Percentiles rank a stretch among this genome's conserved stretches.
phyloP scores from a whole-genome alignment of 2,113 vertebrate species.

The Mellivora capensis region DNA sequence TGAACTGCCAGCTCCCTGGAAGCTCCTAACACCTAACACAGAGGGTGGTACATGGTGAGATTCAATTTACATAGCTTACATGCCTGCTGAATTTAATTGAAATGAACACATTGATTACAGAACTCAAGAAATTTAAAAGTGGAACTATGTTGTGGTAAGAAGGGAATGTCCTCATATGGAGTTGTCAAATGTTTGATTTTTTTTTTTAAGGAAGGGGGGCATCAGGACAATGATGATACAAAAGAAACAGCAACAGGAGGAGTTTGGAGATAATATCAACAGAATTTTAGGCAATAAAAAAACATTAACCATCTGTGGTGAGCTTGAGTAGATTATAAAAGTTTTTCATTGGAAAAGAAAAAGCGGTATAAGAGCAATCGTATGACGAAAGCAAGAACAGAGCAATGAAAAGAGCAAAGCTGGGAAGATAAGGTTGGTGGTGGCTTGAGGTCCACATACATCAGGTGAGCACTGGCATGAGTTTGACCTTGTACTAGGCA shows the following conservation, averaged over 20 bases:
- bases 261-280: not conserved
- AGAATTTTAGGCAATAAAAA: not conserved
- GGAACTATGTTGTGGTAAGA: not conserved
- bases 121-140: not conserved
- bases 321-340: not conserved
- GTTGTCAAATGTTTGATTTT: not conserved
- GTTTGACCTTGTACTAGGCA: not conserved
- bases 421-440: not conserved
- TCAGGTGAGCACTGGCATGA: not conserved
- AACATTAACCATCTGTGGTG: not conserved
- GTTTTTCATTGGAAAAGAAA: not conserved
- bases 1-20: not conserved
- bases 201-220: not conserved
- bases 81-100: not conserved
- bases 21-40: not conserved
- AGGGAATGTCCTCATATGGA: not conserved
- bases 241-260: not conserved
- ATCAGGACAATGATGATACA: not conserved
- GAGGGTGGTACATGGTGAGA: not conserved
- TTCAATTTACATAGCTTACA: not conserved
- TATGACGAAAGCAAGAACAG: not conserved
- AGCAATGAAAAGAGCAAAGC: not conserved
- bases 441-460: not conserved
- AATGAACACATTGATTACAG: not conserved
- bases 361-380: not conserved